Conservation (phyloP, 2,113 vertebrate genomes). For the Girardinichthys multiradiatus region DNA sequence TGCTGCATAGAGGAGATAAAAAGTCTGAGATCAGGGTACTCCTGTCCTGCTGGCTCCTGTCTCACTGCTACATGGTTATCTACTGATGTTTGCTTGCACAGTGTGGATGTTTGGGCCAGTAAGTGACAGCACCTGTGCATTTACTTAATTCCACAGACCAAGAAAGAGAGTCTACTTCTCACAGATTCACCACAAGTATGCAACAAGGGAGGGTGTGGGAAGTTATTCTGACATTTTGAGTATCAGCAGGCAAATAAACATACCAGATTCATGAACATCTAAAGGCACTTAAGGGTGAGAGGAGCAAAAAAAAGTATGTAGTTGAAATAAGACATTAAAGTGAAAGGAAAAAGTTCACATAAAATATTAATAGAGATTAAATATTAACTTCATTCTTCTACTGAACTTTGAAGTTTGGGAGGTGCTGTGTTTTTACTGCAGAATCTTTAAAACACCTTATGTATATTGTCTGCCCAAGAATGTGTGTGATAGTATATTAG, state of each 20-base stretch:
- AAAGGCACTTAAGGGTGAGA: constrained; percentile 22
- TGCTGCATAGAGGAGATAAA: constrained; percentile 67
- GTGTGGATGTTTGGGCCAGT: constrained; percentile 3
- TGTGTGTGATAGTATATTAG: too few species aligned
- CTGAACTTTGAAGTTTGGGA: constrained; percentile 59
- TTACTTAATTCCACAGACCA: constrained; percentile 31
- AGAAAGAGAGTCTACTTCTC: constrained; percentile 12
- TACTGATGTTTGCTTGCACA: constrained; percentile 43
- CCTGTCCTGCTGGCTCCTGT: constrained; percentile 28
- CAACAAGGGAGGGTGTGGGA: not conserved
- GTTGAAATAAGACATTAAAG: constrained; percentile 59
- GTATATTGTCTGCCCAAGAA: too few species aligned
- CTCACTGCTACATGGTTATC: constrained; percentile 15
- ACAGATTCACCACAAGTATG: constrained; percentile 15
- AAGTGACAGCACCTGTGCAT: constrained; percentile 20
- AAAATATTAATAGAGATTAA: constrained; percentile 80
- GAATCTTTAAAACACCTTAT: constrained; percentile 35
- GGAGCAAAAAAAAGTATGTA: constrained; percentile 22
- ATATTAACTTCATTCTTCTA: constrained; percentile 69
- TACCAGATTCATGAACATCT: constrained; percentile 25
- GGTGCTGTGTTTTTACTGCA: constrained; percentile 48
- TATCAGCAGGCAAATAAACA: constrained; percentile 13
- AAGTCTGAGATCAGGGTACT: constrained; percentile 40
- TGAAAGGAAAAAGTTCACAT: constrained; percentile 58
- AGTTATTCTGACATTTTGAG: constrained; percentile 17